Conservation (phyloP, 2,113 vertebrate species). For the Camelus dromedarius region DNA sequence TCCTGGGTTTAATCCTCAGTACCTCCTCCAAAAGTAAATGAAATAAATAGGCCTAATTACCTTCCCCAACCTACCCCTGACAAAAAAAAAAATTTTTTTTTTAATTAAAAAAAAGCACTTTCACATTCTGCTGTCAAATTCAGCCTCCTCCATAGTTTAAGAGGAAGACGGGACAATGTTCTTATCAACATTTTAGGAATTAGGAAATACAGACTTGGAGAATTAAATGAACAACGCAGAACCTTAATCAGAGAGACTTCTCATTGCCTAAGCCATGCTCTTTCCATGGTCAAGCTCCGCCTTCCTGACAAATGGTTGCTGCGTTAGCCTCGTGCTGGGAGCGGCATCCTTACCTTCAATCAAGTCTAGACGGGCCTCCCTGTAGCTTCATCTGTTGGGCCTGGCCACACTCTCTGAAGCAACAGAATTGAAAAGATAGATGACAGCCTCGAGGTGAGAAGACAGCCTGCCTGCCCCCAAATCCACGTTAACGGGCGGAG, state of each 20-base stretch:
- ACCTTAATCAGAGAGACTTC: not conserved
- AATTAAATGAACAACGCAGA: not conserved
- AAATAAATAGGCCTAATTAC: too few species aligned
- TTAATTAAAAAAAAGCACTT: not conserved
- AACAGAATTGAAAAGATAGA: not conserved
- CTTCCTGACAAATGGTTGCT: not conserved
- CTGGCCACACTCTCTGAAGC: not conserved
- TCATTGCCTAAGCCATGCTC: not conserved
- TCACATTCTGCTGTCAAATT: not conserved
- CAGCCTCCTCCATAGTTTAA: not conserved
- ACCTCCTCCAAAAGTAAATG: too few species aligned
- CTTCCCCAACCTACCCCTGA: too few species aligned
- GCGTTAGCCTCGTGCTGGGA: too few species aligned
- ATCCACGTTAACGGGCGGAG: not conserved
- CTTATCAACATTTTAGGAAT: not conserved
- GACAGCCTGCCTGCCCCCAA: rapidly evolving
- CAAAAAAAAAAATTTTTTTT: too few species aligned
- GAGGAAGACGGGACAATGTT: not conserved
- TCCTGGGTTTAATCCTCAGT: too few species aligned
- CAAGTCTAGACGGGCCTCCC: not conserved
- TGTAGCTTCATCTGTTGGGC: not conserved
- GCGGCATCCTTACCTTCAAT: not conserved
- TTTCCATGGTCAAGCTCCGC: not conserved
- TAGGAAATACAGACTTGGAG: not conserved
- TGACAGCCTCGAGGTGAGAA: not conserved